Conservation (phyloP, 2,113 vertebrate species). For the Natator depressus region DNA sequence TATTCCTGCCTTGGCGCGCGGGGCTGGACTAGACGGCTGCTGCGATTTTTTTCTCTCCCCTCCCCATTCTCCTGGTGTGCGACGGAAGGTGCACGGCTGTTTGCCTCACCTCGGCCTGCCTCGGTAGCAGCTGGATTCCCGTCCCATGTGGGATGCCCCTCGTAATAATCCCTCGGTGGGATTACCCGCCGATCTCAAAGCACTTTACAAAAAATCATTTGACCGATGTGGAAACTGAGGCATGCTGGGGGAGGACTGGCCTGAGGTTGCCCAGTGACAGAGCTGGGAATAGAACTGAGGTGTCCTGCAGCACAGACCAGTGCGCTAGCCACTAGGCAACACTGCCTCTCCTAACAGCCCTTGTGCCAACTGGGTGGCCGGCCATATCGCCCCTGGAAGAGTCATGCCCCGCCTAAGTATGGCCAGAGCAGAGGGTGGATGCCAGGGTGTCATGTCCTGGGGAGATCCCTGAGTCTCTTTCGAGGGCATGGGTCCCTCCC, state of each 20-base stretch:
- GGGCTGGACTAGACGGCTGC: no score
- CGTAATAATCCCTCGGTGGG: no score
- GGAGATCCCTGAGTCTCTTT: no score
- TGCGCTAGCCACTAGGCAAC: not conserved
- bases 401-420: no score
- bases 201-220: not conserved
- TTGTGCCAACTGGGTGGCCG: not conserved
- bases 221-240: not conserved
- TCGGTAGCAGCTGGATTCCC: not conserved
- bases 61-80: not conserved
- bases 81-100: not conserved
- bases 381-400: not conserved
- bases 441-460: no score
- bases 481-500: no score
- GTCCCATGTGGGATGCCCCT: no score
- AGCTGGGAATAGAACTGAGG: not conserved
- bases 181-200: no score
- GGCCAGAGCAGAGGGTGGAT: no score
- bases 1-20: not conserved
- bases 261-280: no score
- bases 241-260: not conserved
- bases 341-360: not conserved
- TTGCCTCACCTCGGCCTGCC: not conserved
- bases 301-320: not conserved
- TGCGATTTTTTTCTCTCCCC: not conserved